Percentiles rank a stretch among this genome's conserved stretches.
These are phyloP conservation scores for Megaceryle maxima DNA, from an alignment of 2,113 vertebrate genomes.

Conservation along the genomic window DNA sequence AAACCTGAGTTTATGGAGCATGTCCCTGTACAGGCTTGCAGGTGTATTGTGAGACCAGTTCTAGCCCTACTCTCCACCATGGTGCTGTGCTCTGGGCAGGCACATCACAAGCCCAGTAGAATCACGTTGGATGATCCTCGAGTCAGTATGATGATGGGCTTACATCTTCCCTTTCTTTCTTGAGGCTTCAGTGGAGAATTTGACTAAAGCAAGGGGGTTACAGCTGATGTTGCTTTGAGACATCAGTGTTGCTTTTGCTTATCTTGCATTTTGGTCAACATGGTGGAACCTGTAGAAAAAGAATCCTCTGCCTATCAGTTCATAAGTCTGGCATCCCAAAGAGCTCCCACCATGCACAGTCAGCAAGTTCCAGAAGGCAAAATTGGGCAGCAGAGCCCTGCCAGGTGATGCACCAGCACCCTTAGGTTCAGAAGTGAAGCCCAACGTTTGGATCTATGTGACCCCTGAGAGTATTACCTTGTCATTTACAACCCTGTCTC, in stretches of 20 bases:
- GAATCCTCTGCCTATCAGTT: neutral
- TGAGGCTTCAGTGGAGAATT: neutral
- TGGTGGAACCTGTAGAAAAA: neutral
- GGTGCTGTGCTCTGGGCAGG: neutral
- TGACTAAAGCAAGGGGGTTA: neutral
- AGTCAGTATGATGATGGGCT: neutral
- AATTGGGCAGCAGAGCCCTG: neutral
- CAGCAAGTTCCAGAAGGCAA: neutral
- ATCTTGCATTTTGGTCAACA: neutral
- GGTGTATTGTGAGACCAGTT: rapidly evolving
- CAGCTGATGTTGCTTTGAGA: neutral
- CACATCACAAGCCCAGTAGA: neutral
- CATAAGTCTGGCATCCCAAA: neutral
- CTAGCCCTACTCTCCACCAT: neutral
- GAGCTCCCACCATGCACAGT: neutral
- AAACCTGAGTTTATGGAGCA: neutral
- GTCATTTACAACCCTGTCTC: neutral
- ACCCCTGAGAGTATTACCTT: neutral
- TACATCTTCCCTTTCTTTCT: neutral
- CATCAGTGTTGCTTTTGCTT: neutral
- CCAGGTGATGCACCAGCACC: rapidly evolving
- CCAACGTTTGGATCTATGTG: neutral
- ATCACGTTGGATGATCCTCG: rapidly evolving
- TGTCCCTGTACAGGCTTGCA: neutral
- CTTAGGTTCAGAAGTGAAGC: neutral